Base-by-base conservation (phyloP, 2,888 invertebrate species). In the Nipponacmea schrenckii region DNA sequence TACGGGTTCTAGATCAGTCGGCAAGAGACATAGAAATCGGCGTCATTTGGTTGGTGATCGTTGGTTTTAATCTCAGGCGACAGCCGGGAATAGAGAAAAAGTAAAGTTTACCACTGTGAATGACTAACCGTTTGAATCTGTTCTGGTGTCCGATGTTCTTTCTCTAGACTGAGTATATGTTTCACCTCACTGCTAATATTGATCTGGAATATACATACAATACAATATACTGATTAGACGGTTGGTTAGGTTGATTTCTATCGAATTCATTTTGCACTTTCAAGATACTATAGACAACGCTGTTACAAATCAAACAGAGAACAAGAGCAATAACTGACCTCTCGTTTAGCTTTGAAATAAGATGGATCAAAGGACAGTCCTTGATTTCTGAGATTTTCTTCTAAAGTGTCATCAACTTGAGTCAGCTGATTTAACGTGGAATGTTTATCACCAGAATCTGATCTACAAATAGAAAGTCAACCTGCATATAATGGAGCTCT, bases 341-440 rank as follows among this genome's bases (percentile, higher is more conserved):
- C 87, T 78, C 81, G 84, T 67, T 83, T 87, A 24, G 86, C 85
- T 69, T 84, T 86, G 79, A 80, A 88, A 67, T 84, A 81, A n/a
- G 78, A 80, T 0, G 84, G 82, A 75, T 88, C 87, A 75, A 88
- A 88, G 0, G 84, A 79, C 12, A 86, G 75, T 0, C 85, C 86
- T 8, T 83, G 80, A 68, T 80, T 83, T 39, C 81, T 81, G 67
- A 82, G 68, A 64, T 81, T 81, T 31, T 81, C 79, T 8, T 80
- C 76, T 17, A 77, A 78, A 0, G 80, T 74, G 27, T 82, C 83
- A 17, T 74, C 75, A 10, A 82, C 84, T 26, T 86, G 20, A 3
- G 56, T 56, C 24, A 56, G 20, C 20, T 56, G 20, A 24, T 20
- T 56, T 7, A 56, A 10, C 8, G 56, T 24, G 24, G 56, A 56